Evolutionary conservation across 2,888 invertebrate genomes (phyloP).

Genomic region (Clivina fossor): DNA sequence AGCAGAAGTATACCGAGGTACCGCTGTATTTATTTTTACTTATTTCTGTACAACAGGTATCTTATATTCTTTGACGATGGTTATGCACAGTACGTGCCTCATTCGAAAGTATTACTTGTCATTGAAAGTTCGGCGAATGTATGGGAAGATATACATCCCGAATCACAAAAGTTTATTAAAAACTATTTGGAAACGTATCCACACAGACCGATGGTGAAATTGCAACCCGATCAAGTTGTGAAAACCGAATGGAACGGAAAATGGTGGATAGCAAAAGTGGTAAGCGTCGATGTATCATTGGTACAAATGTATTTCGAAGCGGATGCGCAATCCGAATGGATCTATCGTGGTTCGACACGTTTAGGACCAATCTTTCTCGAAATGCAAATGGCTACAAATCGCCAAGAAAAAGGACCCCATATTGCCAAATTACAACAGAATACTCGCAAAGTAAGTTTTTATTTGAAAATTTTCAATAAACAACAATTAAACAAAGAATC

Average conservation of each 20-base stretch:
- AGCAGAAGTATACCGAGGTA: too few species aligned
- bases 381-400: conserved; percentile 51
- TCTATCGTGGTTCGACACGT: conserved; percentile 90
- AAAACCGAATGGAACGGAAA: conserved; percentile 85
- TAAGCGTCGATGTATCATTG: conserved; percentile 85
- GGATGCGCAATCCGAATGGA: conserved; percentile 83
- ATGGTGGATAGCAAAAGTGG: conserved; percentile 68
- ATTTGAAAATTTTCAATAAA: too few species aligned
- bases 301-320: conserved; percentile 82
- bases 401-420: conserved; percentile 26
- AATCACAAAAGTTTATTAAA: conserved; percentile 80
- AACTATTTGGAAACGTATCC: conserved; percentile 77
- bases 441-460: too few species aligned
- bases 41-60: too few species aligned
- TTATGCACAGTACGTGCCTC: conserved; percentile 81
- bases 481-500: too few species aligned
- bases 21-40: too few species aligned
- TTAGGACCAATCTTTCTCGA: conserved; percentile 58
- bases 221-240: conserved; percentile 76
- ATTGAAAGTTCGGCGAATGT: conserved; percentile 71
- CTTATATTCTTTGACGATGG: conserved; percentile 93
- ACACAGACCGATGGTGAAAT: conserved; percentile 85
- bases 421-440: conserved; percentile 18
- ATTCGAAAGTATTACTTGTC: conserved; percentile 69
- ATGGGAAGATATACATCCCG: conserved; percentile 86